A percentile compares a stretch with the other conserved stretches of the same genome.
Conservation (phyloP, 2,113 vertebrate genomes). For the Pteropus alecto region DNA sequence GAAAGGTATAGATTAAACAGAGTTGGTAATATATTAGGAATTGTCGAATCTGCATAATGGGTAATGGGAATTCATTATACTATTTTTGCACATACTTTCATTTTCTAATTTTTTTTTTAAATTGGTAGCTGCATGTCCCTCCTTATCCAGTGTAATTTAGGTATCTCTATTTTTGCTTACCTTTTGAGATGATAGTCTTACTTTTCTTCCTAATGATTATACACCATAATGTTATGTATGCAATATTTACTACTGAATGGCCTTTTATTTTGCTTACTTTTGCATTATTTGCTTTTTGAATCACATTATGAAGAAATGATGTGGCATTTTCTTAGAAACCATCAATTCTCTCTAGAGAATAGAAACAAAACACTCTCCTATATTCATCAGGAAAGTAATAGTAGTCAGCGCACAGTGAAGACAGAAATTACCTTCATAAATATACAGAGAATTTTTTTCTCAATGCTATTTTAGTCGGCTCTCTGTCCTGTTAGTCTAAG, state of each 20-base stretch:
- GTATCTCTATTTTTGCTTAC: background rate
- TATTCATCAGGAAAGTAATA: background rate
- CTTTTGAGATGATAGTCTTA: background rate
- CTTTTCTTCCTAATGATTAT: background rate
- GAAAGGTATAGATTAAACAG: background rate
- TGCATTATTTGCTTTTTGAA: background rate
- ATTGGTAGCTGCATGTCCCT: background rate
- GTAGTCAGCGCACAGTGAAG: background rate
- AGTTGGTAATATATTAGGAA: background rate
- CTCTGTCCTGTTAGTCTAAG: background rate
- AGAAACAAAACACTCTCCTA: background rate
- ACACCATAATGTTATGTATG: background rate
- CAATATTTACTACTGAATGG: background rate
- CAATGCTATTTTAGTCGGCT: background rate
- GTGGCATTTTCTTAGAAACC: background rate
- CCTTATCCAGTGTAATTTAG: background rate
- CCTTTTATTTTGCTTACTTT: background rate
- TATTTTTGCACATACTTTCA: background rate
- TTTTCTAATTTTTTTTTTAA: background rate
- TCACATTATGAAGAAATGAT: background rate
- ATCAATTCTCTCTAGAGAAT: background rate
- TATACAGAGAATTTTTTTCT: background rate
- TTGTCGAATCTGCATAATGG: background rate
- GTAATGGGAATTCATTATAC: background rate
- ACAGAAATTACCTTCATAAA: background rate